Evolutionary conservation across 2,888 invertebrate genomes (phyloP), one percentile per base, ranked within the genome.

Genomic region (Linnaemya tessellans): DNA sequence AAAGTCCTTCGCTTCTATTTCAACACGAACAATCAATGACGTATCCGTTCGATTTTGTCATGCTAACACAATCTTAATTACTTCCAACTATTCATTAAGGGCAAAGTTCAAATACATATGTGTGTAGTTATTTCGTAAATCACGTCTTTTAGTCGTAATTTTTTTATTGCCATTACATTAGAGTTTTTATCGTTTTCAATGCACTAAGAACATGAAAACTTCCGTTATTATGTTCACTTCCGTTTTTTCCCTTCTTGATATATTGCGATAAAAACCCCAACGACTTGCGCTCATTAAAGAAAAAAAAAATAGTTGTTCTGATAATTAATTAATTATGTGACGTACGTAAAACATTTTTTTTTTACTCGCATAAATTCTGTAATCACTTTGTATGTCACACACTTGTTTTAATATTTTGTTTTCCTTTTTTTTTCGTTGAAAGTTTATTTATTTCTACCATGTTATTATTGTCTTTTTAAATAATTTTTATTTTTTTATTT

Each of bases 201-300:
- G 56, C 38, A 35, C 46, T 18, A 64, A 70, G 25, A 70, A 82
- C 75, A 82, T 77, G 64, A 56, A 64, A 68, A 62, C 81, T 81
- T 81, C 81, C 83, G 71, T 73, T 67, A 75, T 30, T 70, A 56
- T 73, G 68, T 43, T 56, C 35, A 79, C 79, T 83, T 83, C 83
- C 83, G 75, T 51, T 83, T 83, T 78, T 30, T 11, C n/a, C 35
- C 15, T 71, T 64, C 51, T 73, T 20, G 54, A 62, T 38, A 49
- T 68, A 41, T 60, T 65, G 22, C 25, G 20, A 73, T 65, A 73
- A 13, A 65, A 68, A 74, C 64, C 22, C 56, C 20, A 80, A 43
- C 35, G 51, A 9, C 54, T 54, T 71, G 80, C 80, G 80, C 54
- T 56, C 35, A 38, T 43, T 38, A 54, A 62, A 54, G n/a, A n/a